phyloP scores from a whole-genome alignment of 2,888 invertebrate species.

The Sialis lutaria region DNA sequence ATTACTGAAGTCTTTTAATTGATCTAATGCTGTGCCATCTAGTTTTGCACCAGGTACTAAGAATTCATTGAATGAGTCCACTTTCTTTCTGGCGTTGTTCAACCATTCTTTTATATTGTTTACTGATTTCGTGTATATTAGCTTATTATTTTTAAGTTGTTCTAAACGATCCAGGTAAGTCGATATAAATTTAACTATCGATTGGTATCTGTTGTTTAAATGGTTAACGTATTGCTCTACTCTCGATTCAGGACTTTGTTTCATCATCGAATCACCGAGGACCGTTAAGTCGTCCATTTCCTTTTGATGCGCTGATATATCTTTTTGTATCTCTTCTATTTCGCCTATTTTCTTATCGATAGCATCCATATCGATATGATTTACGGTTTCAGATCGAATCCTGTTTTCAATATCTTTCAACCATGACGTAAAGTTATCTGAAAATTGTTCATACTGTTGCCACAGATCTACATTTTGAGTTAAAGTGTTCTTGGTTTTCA shows the following conservation, averaged over 20 bases:
- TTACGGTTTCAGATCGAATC: slow-evolving; percentile 54
- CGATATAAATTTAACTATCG: slow-evolving; percentile 50
- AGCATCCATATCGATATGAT: slow-evolving; percentile 47
- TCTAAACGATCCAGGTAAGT: slow-evolving; percentile 54
- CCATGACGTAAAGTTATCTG: slow-evolving; percentile 60
- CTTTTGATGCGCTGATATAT: slow-evolving; percentile 43
- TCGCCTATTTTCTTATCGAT: slow-evolving; percentile 53
- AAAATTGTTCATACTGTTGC: slow-evolving; percentile 61
- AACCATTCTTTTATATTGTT: slow-evolving; percentile 65
- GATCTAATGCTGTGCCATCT: slow-evolving; percentile 55
- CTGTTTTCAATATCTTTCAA: slow-evolving; percentile 62
- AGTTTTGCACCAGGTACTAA: slow-evolving; percentile 58
- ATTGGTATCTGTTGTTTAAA: slow-evolving; percentile 56
- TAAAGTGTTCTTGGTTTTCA: slow-evolving; percentile 46
- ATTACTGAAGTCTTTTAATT: slow-evolving; percentile 52
- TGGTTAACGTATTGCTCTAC: slow-evolving; percentile 67
- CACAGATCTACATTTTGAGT: slow-evolving; percentile 57
- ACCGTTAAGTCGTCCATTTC: slow-evolving; percentile 48
- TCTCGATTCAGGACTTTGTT: slow-evolving; percentile 67
- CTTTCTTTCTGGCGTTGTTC: slow-evolving; percentile 51
- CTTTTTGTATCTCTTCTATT: slow-evolving; percentile 39
- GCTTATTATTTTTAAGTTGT: slow-evolving; percentile 51
- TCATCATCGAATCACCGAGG: slow-evolving; percentile 52
- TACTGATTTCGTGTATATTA: slow-evolving; percentile 45
- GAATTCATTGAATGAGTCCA: slow-evolving; percentile 52